A percentile compares a stretch with the other conserved stretches of the same genome.
Evolutionary conservation across 2,888 invertebrate genomes (phyloP).

Genomic region (Lepidocyrtoides sp.): DNA sequence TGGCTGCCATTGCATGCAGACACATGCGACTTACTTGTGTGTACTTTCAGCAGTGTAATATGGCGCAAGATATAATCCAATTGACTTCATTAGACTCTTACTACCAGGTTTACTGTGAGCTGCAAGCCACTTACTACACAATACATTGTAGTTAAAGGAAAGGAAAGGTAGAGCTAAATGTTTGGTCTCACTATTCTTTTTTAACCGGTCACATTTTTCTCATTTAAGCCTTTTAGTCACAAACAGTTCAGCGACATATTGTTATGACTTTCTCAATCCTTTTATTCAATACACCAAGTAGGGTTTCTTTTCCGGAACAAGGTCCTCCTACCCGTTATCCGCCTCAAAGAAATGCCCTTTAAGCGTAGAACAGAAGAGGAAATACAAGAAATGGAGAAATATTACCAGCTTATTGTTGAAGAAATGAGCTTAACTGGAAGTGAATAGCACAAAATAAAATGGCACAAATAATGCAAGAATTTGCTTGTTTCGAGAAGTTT

Average conservation of each 20-base stretch:
- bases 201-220: background rate
- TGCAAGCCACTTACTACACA: background rate
- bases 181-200: too few relatives aligned
- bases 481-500: background rate
- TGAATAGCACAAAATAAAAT: slow-evolving; percentile 8
- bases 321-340: too few relatives aligned
- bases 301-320: background rate
- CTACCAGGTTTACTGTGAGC: too few relatives aligned
- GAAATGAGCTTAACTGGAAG: background rate
- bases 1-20: background rate
- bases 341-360: too few relatives aligned
- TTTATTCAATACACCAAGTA: background rate
- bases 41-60: background rate
- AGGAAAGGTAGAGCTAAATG: too few relatives aligned
- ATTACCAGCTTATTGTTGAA: background rate
- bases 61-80: slow-evolving; percentile 33
- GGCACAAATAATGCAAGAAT: slow-evolving; percentile 4
- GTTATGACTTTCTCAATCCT: background rate
- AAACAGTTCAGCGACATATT: background rate
- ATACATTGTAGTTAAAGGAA: too few relatives aligned
- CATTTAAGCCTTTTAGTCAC: background rate
- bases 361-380: background rate
- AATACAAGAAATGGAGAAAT: background rate
- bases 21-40: background rate
- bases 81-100: slow-evolving; percentile 14